phyloP scores from a whole-genome alignment of 2,888 invertebrate genomes.

The Euplexia lucipara region DNA sequence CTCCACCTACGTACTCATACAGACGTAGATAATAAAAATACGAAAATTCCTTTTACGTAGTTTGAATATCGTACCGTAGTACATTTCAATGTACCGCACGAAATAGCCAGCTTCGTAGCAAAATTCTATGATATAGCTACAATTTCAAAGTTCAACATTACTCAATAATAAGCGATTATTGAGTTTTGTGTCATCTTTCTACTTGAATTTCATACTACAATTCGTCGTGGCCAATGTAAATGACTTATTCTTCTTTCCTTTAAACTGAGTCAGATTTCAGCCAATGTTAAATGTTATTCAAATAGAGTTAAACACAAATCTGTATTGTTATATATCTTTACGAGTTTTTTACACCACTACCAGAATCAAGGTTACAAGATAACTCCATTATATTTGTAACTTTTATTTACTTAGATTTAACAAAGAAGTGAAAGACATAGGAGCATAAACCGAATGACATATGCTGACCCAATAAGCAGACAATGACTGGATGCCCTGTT shows the following conservation, averaged over 20 bases:
- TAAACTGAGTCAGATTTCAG: slow-evolving; percentile 10
- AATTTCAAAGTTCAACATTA: too few species aligned
- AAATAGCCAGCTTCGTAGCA: too few species aligned
- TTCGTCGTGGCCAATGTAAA: background rate
- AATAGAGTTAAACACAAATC: slow-evolving; percentile 34
- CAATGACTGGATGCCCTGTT: slow-evolving; percentile 59
- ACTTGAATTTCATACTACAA: slow-evolving; percentile 2
- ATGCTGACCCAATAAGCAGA: slow-evolving; percentile 51
- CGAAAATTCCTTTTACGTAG: too few species aligned
- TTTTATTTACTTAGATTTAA: slow-evolving; percentile 35
- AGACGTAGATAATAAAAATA: too few species aligned
- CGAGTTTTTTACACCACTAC: slow-evolving; percentile 37
- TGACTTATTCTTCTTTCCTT: background rate
- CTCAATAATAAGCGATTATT: background rate
- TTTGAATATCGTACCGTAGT: too few species aligned
- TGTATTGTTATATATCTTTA: slow-evolving; percentile 27
- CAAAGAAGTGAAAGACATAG: slow-evolving; percentile 27
- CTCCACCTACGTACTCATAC: too few species aligned
- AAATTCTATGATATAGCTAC: too few species aligned
- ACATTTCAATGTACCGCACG: too few species aligned
- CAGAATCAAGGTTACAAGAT: slow-evolving; percentile 47
- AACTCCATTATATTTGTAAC: slow-evolving; percentile 23
- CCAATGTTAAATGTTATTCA: slow-evolving; percentile 23
- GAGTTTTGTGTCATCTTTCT: background rate
- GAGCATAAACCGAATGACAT: slow-evolving; percentile 34